A percentile compares a stretch with the other conserved stretches of the same genome.
phyloP scores from a whole-genome alignment of 2,888 invertebrate species.

The Netelia melanura region DNA sequence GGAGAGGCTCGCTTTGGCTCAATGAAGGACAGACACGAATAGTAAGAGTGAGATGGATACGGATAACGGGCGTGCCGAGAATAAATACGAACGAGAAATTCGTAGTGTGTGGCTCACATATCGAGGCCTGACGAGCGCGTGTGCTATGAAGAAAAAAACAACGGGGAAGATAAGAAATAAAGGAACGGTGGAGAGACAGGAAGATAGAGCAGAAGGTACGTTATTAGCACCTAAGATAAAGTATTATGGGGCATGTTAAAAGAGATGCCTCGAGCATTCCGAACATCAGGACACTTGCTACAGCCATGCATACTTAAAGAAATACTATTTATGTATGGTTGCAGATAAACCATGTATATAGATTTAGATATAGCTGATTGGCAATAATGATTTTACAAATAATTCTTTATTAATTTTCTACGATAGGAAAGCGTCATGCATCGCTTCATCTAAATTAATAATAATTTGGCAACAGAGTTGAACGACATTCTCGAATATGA shows the following conservation, averaged over 20 bases:
- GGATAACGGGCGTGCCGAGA: conserved; percentile 58
- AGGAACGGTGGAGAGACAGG: conserved; percentile 31
- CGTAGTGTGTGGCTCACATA: conserved; percentile 67
- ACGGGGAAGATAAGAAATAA: conserved; percentile 49
- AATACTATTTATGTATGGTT: conserved; percentile 31
- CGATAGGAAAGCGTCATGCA: too few species aligned
- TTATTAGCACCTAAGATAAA: conserved; percentile 71
- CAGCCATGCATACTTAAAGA: conserved; percentile 17
- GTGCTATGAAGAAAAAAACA: conserved; percentile 22
- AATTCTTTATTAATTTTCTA: too few species aligned
- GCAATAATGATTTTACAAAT: neutral
- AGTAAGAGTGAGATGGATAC: conserved; percentile 66
- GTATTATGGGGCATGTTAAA: conserved; percentile 54
- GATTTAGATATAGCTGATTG: conserved; percentile 5
- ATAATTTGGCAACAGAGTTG: too few species aligned
- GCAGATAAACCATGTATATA: neutral
- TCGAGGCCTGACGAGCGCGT: conserved; percentile 51
- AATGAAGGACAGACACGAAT: conserved; percentile 53
- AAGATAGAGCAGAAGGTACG: conserved; percentile 61
- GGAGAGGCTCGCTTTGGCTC: conserved; percentile 31
- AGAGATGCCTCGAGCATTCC: conserved; percentile 56
- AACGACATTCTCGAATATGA: too few species aligned
- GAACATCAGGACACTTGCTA: conserved; percentile 34
- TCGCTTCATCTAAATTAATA: too few species aligned
- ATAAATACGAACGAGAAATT: conserved; percentile 63